Evolutionary conservation across 1,140 invertebrate species (phyloP), one percentile per base, ranked within the genome.

Genomic region (Rhynchophorus ferrugineus): DNA sequence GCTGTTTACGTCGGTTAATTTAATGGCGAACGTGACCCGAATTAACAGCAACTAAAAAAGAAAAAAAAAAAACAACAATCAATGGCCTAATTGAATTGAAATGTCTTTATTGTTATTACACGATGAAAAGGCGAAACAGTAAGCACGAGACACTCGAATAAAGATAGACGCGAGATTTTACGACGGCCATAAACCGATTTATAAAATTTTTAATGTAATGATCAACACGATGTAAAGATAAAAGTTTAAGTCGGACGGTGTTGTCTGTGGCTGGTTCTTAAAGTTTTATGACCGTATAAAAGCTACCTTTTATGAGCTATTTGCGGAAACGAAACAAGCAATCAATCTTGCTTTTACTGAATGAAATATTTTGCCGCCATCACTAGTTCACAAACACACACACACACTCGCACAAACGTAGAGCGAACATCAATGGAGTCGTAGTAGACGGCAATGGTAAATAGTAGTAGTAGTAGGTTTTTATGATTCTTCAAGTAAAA

Each of bases 231-330:
- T 48, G 36, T 38, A 42, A 44, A 44, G 56, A 57, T 57, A 52
- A 52, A 48, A 48, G 53, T 44, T 44, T 45, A 52, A 59, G 48
- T 50, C 24, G 22, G 41, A 49, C 39, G 43, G 47, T 54, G 53
- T 61, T 60, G 61, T 63, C 60, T 60, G 58, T 43, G 56, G 55
- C 47, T 57, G 62, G 59, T 60, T 67, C 65, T 65, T 65, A 65
- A 66, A 68, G 56, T 66, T 66, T 61, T 66, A 68, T 61, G 61
- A 60, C 59, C 8, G 55, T 61, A 64, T 66, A 66, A 68, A 67
- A 66, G 57, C 62, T 63, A 66, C 65, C 66, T 65, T 67, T 67
- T 68, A 68, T 65, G 64, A 59, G 39, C 58, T 58, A 63, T 55
- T 63, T 57, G 43, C 39, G 21, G 35, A 34, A 18, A 16, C 44